These are phyloP conservation scores for Spisula subtruncata DNA, from an alignment of 2,888 invertebrate genomes.

Conservation along the genomic window DNA sequence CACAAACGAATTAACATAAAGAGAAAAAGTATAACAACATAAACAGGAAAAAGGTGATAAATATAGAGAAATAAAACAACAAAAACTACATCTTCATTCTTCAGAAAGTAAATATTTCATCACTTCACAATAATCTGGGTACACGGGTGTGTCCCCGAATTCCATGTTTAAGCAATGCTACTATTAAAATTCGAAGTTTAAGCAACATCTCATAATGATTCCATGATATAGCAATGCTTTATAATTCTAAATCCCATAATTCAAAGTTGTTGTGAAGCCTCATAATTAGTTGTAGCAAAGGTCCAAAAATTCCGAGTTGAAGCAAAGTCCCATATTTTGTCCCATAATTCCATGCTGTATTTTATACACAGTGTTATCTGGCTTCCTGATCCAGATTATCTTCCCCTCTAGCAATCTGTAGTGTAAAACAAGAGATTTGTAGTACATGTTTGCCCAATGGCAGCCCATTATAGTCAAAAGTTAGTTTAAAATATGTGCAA, in stretches of 20 bases:
- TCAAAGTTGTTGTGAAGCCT: too few relatives aligned
- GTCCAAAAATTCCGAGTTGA: too few relatives aligned
- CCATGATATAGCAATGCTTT: too few relatives aligned
- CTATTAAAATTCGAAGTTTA: too few relatives aligned
- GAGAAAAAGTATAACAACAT: not conserved
- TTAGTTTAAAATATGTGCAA: too few relatives aligned
- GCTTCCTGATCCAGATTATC: not conserved
- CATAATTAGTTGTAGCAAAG: too few relatives aligned
- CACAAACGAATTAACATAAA: not conserved
- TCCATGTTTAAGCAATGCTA: not conserved
- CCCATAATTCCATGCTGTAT: too few relatives aligned
- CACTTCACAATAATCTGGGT: not conserved
- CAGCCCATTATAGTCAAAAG: too few relatives aligned
- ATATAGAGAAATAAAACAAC: not conserved
- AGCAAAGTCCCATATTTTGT: too few relatives aligned
- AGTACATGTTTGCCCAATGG: too few relatives aligned
- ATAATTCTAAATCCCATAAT: too few relatives aligned
- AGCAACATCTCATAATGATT: too few relatives aligned
- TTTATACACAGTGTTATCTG: not conserved
- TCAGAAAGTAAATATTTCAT: not conserved
- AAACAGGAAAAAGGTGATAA: not conserved
- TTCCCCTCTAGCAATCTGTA: constrained; percentile 10
- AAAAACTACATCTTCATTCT: not conserved
- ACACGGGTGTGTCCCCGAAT: not conserved
- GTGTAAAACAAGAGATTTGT: not conserved